Evolutionary conservation across 30 jellyfish, hydroid and myxozoan genomes (phyloP).

Genomic region (Hydractinia echinata): DNA sequence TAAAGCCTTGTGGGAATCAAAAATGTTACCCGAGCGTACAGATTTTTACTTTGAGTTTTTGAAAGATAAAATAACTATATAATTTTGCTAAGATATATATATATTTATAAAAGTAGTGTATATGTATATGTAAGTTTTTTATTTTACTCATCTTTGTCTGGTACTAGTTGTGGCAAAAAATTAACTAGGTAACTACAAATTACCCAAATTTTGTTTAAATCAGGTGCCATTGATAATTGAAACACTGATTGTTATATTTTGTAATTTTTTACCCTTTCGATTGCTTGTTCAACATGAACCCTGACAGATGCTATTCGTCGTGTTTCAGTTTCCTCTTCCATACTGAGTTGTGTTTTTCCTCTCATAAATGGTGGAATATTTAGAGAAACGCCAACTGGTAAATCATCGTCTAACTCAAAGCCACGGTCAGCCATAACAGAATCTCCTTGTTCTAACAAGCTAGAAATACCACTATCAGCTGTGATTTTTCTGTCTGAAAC

Average conservation of each 20-base stretch:
- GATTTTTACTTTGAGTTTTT: slow-evolving; percentile 32
- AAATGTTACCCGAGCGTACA: slow-evolving; percentile 44
- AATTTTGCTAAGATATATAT: no score
- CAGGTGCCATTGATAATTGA: slow-evolving; percentile 33
- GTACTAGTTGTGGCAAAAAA: slow-evolving; percentile 42
- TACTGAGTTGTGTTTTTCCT: no score
- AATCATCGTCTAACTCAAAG: slow-evolving; percentile 38
- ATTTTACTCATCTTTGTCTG: slow-evolving; percentile 16
- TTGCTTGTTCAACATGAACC: slow-evolving; percentile 32
- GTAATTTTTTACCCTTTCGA: slow-evolving; percentile 25
- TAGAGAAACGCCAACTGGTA: slow-evolving; percentile 28
- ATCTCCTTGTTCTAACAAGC: slow-evolving; percentile 36
- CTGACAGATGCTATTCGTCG: slow-evolving; percentile 39
- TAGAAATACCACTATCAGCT: slow-evolving; percentile 32
- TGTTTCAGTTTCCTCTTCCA: no score
- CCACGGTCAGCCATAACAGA: slow-evolving; percentile 47
- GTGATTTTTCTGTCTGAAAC: slow-evolving; percentile 29
- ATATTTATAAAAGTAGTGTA: background rate
- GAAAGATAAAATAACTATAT: slow-evolving; percentile 20
- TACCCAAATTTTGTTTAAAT: no score
- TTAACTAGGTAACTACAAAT: slow-evolving; percentile 39
- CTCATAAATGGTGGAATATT: slow-evolving; percentile 45
- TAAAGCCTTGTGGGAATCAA: slow-evolving; percentile 26
- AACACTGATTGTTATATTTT: slow-evolving; percentile 31
- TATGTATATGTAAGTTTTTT: background rate